Conservation (phyloP, 2,888 invertebrate genomes). For the Helobdella robusta region DNA sequence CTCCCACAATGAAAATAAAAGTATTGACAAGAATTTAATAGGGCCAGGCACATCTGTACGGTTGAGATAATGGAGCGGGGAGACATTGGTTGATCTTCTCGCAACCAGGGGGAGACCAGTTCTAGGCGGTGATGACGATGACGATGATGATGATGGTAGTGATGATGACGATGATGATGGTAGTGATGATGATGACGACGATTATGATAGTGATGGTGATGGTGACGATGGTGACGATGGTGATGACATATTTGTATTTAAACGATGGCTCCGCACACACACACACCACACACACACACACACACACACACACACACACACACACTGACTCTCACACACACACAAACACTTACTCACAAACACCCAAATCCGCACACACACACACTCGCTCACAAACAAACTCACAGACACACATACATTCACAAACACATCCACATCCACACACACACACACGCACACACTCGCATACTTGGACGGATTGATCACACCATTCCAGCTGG, state of each 20-base stretch:
- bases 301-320: too few relatives aligned
- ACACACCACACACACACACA: too few relatives aligned
- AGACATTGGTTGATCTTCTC: constrained; percentile 35
- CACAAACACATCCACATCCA: too few relatives aligned
- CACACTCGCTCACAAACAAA: too few relatives aligned
- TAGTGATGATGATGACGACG: not conserved
- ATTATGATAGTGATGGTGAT: not conserved
- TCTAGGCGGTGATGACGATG: constrained; percentile 26
- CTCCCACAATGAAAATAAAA: too few relatives aligned
- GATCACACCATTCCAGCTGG: constrained; percentile 35
- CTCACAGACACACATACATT: too few relatives aligned
- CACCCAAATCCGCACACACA: too few relatives aligned
- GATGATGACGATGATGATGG: not conserved
- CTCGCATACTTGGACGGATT: constrained; percentile 34
- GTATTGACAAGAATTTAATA: constrained; percentile 30
- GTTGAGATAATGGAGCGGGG: constrained; percentile 31
- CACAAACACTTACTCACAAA: too few relatives aligned
- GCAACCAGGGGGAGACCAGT: constrained; percentile 36
- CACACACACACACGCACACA: too few relatives aligned
- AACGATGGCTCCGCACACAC: too few relatives aligned
- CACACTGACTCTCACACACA: too few relatives aligned
- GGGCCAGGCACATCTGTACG: constrained; percentile 35
- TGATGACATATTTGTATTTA: not conserved
- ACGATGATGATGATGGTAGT: not conserved
- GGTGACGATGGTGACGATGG: not conserved